Evolutionary conservation across 1,140 invertebrate genomes (phyloP).

Genomic region (Aphidius gifuensis): DNA sequence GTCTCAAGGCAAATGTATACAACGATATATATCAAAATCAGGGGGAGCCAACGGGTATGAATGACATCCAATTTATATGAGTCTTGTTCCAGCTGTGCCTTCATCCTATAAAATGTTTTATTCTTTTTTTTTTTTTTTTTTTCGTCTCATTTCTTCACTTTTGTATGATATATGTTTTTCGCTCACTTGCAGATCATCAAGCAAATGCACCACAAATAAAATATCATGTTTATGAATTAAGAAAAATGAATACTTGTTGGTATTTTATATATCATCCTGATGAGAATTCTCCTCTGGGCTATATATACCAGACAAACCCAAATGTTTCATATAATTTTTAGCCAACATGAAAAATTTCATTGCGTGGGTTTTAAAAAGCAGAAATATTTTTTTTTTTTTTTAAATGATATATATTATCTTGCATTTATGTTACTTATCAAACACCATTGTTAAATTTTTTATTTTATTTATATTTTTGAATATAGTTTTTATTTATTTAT

Average conservation of each 20-base stretch:
- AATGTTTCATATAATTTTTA: not conserved
- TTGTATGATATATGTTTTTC: not conserved
- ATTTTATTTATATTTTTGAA: too few relatives aligned
- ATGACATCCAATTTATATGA: conserved; percentile 45
- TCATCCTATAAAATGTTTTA: not conserved
- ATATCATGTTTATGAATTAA: conserved; percentile 28
- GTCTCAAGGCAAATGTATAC: conserved; percentile 13
- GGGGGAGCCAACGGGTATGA: conserved; percentile 37
- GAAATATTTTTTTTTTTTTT: not conserved
- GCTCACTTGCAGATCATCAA: conserved; percentile 21
- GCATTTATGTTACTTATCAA: too few relatives aligned
- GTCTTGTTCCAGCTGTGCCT: conserved; percentile 22
- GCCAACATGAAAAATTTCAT: conserved; percentile 13
- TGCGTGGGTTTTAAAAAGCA: conserved; percentile 46
- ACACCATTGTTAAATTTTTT: too few relatives aligned
- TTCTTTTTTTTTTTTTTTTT: not conserved
- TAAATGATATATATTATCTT: too few relatives aligned
- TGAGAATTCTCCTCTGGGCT: too few relatives aligned
- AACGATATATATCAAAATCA: conserved; percentile 43
- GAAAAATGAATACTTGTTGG: too few relatives aligned
- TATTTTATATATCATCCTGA: too few relatives aligned
- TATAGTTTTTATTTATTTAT: too few relatives aligned
- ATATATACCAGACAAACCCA: not conserved
- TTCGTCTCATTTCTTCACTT: conserved; percentile 1
- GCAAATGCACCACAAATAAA: conserved; percentile 36